These are phyloP conservation scores for Beris chalybata DNA, from an alignment of 2,888 invertebrate species.

Conservation along the genomic window DNA sequence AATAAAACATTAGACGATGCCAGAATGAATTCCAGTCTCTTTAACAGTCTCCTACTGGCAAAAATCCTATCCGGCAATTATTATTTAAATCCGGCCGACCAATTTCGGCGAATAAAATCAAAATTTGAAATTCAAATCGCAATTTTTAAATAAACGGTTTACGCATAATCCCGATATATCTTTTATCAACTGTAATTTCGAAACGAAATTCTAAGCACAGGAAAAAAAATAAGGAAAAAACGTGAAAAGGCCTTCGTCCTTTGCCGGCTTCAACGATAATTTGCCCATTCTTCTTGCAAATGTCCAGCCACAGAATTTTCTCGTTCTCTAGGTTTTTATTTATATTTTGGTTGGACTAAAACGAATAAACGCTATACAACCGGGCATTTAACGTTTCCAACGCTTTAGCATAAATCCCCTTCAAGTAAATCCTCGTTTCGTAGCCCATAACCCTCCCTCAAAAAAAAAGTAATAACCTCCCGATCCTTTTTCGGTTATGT, in stretches of 20 bases:
- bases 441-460: not conserved
- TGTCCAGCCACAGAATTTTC: constrained; percentile 12
- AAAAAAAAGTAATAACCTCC: constrained; percentile 17
- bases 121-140: constrained; percentile 22
- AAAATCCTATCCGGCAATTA: not conserved
- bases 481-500: constrained; percentile 35
- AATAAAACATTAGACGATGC: not conserved
- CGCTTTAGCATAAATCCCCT: constrained; percentile 21
- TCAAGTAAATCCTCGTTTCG: not conserved
- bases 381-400: constrained; percentile 15
- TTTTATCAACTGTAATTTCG: constrained; percentile 27
- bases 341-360: not conserved
- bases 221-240: not conserved
- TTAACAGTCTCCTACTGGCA: not conserved
- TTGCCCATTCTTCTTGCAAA: constrained; percentile 12
- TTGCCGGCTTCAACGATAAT: not conserved
- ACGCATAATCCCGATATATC: constrained; percentile 22
- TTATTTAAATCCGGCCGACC: constrained; percentile 13
- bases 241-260: not conserved
- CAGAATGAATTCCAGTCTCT: not conserved
- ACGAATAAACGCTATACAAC: constrained; percentile 20
- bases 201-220: not conserved
- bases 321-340: not conserved
- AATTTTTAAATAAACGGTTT: constrained; percentile 19
- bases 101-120: constrained; percentile 5